phyloP scores from a whole-genome alignment of 1,140 invertebrate species.

The Pogonomyrmex barbatus region DNA sequence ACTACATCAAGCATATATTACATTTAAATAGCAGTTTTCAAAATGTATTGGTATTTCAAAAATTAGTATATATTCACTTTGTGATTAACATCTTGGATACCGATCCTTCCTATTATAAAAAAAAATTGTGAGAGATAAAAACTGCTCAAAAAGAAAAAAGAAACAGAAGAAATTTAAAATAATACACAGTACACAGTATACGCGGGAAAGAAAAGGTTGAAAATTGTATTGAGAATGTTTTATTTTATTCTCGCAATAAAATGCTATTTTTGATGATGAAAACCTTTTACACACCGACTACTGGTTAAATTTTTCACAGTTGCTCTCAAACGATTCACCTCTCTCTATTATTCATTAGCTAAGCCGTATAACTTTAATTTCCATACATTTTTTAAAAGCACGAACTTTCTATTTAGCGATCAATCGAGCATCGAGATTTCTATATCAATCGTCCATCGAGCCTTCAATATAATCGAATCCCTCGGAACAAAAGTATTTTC shows the following conservation, averaged over 20 bases:
- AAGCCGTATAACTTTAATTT: constrained; percentile 24
- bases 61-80: neutral
- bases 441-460: neutral
- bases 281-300: neutral
- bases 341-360: constrained; percentile 25
- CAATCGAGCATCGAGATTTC: neutral
- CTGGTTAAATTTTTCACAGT: neutral
- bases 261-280: constrained; percentile 13
- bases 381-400: neutral
- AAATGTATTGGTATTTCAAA: neutral
- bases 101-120: neutral
- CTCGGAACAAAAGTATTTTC: neutral
- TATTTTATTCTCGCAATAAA: constrained; percentile 2
- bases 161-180: neutral
- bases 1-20: neutral
- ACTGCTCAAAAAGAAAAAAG: constrained; percentile 10
- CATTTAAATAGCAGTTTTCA: neutral
- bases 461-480: constrained; percentile 31
- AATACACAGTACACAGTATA: neutral
- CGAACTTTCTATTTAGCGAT: neutral
- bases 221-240: neutral
- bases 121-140: too few relatives aligned
- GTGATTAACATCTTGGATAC: neutral
- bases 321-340: neutral
- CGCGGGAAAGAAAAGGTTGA: neutral